These are phyloP conservation scores for Megalopta genalis DNA, from an alignment of 1,140 invertebrate genomes.

Conservation along the genomic window DNA sequence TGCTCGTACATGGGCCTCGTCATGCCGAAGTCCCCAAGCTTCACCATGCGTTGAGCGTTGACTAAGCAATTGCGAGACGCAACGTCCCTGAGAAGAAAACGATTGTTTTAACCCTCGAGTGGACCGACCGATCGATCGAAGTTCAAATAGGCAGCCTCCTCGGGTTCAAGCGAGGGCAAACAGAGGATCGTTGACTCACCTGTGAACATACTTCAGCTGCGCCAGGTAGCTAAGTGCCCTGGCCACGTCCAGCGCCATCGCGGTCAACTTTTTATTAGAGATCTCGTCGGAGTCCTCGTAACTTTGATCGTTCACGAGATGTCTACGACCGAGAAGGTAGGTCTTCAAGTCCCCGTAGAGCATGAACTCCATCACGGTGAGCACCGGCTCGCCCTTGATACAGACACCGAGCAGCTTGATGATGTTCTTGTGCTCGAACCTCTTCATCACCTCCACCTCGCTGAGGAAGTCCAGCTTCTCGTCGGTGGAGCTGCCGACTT, in stretches of 20 bases:
- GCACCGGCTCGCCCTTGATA: slow-evolving; percentile 90
- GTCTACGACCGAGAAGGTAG: slow-evolving; percentile 90
- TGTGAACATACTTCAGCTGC: slow-evolving; percentile 90
- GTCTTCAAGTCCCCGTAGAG: slow-evolving; percentile 95
- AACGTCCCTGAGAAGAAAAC: slow-evolving; percentile 84
- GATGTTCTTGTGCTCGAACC: slow-evolving; percentile 94
- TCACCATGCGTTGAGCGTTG: slow-evolving; percentile 89
- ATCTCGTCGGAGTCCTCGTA: slow-evolving; percentile 87
- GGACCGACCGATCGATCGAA: too few relatives aligned
- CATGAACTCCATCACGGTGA: slow-evolving; percentile 97
- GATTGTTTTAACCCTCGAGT: background rate
- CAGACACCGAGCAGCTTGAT: slow-evolving; percentile 92
- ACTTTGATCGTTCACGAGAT: slow-evolving; percentile 86
- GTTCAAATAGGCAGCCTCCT: too few relatives aligned
- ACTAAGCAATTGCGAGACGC: slow-evolving; percentile 94
- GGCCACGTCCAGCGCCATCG: slow-evolving; percentile 92
- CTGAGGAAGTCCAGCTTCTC: slow-evolving; percentile 96
- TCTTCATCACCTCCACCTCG: slow-evolving; percentile 95
- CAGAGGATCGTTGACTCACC: slow-evolving; percentile 70
- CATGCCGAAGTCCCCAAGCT: slow-evolving; percentile 97
- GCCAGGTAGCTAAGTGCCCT: slow-evolving; percentile 91
- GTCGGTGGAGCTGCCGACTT: slow-evolving; percentile 89
- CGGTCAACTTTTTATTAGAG: slow-evolving; percentile 88
- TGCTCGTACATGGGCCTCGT: slow-evolving; percentile 92
- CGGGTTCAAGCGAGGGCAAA: too few relatives aligned